Conservation (phyloP, 1,140 invertebrate genomes). For the Amphibalanus amphitrite region DNA sequence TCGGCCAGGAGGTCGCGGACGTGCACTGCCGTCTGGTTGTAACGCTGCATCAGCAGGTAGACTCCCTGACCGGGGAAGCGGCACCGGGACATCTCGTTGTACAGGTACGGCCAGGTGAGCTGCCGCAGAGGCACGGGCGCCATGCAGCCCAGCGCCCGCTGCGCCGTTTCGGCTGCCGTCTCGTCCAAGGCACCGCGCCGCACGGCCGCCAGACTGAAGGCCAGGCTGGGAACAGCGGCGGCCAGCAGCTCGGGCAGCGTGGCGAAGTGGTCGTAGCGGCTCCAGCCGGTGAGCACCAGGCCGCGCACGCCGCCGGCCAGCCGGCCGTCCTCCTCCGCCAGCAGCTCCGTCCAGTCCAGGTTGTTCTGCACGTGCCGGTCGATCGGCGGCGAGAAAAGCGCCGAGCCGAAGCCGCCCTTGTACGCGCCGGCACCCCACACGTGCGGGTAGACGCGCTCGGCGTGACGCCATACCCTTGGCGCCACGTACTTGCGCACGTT, state of each 20-base stretch:
- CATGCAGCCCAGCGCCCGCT: conserved; percentile 16
- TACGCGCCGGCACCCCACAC: conserved; percentile 39
- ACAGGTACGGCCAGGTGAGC: conserved; percentile 19
- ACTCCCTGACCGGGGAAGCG: conserved; percentile 26
- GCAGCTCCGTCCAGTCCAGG: conserved; percentile 17
- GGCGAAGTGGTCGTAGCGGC: conserved; percentile 46
- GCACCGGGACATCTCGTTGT: conserved; percentile 19
- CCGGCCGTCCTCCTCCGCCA: conserved; percentile 30
- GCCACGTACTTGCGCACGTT: conserved; percentile 24
- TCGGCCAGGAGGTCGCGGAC: conserved; percentile 8
- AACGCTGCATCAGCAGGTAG: conserved; percentile 18
- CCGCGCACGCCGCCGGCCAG: conserved; percentile 22
- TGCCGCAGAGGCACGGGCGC: conserved; percentile 12
- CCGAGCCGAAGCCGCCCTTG: conserved; percentile 31
- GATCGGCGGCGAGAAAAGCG: conserved; percentile 28
- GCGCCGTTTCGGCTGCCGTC: conserved; percentile 9
- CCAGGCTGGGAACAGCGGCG: conserved; percentile 36
- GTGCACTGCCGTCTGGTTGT: conserved; percentile 10
- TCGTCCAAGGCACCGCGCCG: conserved; percentile 16
- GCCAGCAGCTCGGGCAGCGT: conserved; percentile 45
- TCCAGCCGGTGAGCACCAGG: conserved; percentile 34
- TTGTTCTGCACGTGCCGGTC: conserved; percentile 30
- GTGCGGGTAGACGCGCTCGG: conserved; percentile 29
- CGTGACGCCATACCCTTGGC: conserved; percentile 23
- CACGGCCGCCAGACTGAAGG: conserved; percentile 21